Evolutionary conservation across 2,888 invertebrate species (phyloP).

Genomic region (Limenitis camilla): DNA sequence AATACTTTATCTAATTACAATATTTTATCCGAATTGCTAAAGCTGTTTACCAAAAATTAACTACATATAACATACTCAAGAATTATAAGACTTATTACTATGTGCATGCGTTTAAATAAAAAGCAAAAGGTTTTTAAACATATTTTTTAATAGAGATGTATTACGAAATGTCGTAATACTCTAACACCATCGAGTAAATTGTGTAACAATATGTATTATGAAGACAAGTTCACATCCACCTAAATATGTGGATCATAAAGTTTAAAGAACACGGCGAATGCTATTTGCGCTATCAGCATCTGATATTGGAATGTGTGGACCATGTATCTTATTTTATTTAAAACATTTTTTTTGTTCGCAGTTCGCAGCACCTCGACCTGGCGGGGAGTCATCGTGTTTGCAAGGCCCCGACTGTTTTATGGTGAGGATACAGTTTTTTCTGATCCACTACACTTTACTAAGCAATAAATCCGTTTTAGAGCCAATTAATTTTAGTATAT

Average conservation of each 20-base stretch:
- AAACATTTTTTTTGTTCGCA: conserved; percentile 67
- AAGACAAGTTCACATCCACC: not conserved
- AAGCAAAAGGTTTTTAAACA: too few species aligned
- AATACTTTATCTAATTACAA: too few species aligned
- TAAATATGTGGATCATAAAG: not conserved
- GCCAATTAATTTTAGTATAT: conserved; percentile 13
- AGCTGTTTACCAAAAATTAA: too few species aligned
- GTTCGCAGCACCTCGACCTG: conserved; percentile 77
- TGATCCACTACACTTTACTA: conserved; percentile 11
- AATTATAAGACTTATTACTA: too few species aligned
- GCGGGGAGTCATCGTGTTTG: conserved; percentile 79
- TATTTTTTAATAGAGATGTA: too few species aligned
- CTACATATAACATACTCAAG: too few species aligned
- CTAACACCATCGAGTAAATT: not conserved
- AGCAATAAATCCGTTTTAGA: conserved; percentile 15
- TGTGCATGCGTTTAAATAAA: too few species aligned
- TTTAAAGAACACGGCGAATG: not conserved
- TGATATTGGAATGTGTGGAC: not conserved
- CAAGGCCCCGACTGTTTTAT: conserved; percentile 82
- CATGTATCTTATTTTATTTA: conserved; percentile 18
- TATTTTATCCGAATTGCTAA: too few species aligned
- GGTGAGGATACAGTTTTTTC: conserved; percentile 64
- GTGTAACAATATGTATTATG: not conserved
- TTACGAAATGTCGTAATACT: too few species aligned
- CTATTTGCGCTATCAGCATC: conserved; percentile 1